These are phyloP conservation scores for Melospiza melodia DNA, from an alignment of 2,113 vertebrate genomes.

Conservation along the genomic window DNA sequence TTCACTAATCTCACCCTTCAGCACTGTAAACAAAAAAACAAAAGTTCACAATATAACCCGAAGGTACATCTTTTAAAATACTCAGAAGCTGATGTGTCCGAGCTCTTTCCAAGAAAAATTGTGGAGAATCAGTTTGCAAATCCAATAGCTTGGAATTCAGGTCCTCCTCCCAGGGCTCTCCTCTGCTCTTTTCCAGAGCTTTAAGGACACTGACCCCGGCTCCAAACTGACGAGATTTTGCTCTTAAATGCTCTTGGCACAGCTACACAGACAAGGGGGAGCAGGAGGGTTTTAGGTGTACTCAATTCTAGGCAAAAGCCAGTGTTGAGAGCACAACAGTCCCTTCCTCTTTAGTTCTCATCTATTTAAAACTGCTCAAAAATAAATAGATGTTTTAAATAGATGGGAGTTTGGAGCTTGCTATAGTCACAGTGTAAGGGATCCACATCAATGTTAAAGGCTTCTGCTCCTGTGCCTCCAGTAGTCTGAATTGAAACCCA, in stretches of 20 bases:
- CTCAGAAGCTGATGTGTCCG: neutral
- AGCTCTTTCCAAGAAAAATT: conserved; percentile 23
- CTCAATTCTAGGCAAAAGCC: neutral
- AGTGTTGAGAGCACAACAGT: neutral
- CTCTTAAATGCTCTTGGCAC: neutral
- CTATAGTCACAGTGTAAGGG: neutral
- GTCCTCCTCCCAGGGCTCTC: neutral
- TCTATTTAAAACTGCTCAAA: conserved; percentile 63
- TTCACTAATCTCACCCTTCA: neutral
- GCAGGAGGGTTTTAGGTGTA: conserved; percentile 27
- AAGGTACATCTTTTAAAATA: conserved; percentile 33
- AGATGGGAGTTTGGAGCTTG: conserved; percentile 22
- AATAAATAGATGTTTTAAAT: conserved; percentile 65
- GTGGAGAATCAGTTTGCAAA: neutral
- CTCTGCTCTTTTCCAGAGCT: conserved; percentile 6
- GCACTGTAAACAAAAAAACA: neutral
- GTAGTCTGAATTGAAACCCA: neutral
- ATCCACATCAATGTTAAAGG: neutral
- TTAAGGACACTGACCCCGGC: conserved; percentile 41
- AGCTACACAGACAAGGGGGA: neutral
- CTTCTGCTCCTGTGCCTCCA: neutral
- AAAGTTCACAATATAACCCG: neutral
- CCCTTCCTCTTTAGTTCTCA: conserved; percentile 20
- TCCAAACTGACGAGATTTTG: conserved; percentile 26
- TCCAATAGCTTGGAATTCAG: neutral